Percentiles rank a stretch among this genome's conserved stretches.
Conservation (phyloP, 2,113 vertebrate genomes). For the Gracilinanus agilis region DNA sequence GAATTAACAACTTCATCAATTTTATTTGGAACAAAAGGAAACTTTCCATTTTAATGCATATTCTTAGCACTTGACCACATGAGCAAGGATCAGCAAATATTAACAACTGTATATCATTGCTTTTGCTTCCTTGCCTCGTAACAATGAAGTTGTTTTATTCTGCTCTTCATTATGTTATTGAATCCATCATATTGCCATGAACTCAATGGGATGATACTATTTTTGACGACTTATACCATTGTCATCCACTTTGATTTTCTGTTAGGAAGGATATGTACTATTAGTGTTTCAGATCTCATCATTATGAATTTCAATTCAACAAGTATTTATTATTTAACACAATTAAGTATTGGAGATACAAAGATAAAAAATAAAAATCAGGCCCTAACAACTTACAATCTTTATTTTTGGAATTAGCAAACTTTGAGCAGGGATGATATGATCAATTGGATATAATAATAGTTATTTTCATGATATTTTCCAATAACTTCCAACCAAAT, state of each 20-base stretch:
- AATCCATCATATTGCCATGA: slow-evolving; percentile 71
- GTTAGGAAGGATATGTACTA: neutral
- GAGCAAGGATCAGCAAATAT: slow-evolving; percentile 46
- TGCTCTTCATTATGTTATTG: slow-evolving; percentile 76
- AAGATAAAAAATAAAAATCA: neutral
- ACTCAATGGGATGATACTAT: neutral
- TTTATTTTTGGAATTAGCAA: neutral
- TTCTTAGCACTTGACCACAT: slow-evolving; percentile 19
- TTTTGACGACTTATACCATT: too few species aligned
- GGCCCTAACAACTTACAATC: neutral
- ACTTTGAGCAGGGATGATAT: neutral
- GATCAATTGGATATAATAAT: neutral
- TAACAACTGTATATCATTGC: slow-evolving; percentile 57
- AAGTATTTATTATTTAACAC: neutral
- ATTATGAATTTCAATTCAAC: neutral
- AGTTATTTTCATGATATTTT: neutral
- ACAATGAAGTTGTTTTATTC: slow-evolving; percentile 61
- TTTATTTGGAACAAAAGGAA: slow-evolving; percentile 43
- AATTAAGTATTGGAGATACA: too few species aligned
- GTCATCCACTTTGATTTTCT: too few species aligned
- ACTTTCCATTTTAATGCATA: neutral
- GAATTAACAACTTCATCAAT: neutral
- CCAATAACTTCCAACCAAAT: neutral
- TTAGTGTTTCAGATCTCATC: neutral
- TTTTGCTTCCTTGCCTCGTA: slow-evolving; percentile 58